Conservation (phyloP, 2,888 invertebrate species). For the Xanthorhoe spadicearia region DNA sequence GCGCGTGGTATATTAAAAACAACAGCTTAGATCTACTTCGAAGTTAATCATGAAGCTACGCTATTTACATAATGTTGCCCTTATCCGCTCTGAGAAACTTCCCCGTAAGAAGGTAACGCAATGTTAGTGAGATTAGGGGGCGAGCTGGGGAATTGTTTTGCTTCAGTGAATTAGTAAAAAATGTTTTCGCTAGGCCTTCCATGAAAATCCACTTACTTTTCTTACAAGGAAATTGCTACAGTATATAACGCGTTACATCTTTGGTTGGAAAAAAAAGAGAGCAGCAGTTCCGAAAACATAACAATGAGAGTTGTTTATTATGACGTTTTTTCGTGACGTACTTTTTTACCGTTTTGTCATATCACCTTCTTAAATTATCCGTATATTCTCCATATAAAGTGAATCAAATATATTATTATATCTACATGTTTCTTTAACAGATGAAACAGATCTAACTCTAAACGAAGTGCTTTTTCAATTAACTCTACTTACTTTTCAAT, state of each 20-base stretch:
- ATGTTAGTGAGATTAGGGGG: conserved; percentile 36
- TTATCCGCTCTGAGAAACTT: conserved; percentile 68
- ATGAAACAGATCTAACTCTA: not conserved
- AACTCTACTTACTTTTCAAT: not conserved
- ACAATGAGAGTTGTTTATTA: no score
- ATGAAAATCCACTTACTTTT: conserved; percentile 5
- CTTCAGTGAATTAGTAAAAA: conserved; percentile 33
- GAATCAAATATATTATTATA: no score
- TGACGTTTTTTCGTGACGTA: no score
- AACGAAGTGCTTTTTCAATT: not conserved
- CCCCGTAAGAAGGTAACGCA: conserved; percentile 37
- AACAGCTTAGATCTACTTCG: conserved; percentile 52
- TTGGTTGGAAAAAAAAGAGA: no score
- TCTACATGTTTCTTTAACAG: no score
- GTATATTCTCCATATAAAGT: no score
- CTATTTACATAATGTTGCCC: conserved; percentile 80
- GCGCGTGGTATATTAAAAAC: conserved; percentile 33
- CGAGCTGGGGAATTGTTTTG: conserved; percentile 32
- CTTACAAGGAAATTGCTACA: not conserved
- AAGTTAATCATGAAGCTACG: conserved; percentile 77
- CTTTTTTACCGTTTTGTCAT: no score
- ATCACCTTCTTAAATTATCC: no score
- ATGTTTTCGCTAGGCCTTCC: conserved; percentile 19
- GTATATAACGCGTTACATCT: no score
- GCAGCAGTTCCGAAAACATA: no score